Conservation (phyloP, 2,888 invertebrate genomes). For the Timema cristinae region DNA sequence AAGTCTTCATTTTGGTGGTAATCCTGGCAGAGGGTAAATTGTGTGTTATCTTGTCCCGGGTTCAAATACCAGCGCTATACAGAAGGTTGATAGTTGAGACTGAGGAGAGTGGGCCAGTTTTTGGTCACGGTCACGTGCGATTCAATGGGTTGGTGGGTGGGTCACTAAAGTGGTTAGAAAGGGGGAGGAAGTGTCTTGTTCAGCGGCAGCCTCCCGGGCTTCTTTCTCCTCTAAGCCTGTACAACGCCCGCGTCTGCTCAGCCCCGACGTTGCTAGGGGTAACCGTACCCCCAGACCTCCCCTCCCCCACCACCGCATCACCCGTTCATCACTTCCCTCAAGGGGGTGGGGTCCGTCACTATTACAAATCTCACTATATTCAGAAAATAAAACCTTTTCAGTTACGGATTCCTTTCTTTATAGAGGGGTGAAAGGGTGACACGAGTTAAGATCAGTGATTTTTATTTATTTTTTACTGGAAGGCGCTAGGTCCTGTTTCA, state of each 20-base stretch:
- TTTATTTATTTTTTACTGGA: too few species aligned
- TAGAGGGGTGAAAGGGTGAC: too few species aligned
- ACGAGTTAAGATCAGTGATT: too few species aligned
- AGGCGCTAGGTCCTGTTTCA: too few species aligned
- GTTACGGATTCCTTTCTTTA: too few species aligned
- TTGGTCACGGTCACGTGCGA: not conserved
- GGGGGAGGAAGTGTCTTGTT: conserved; percentile 6
- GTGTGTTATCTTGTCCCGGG: too few species aligned
- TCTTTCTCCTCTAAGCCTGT: not conserved
- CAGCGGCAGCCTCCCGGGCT: conserved; percentile 11
- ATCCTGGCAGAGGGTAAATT: conserved; percentile 30
- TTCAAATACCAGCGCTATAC: not conserved
- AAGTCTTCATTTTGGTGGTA: conserved; percentile 64
- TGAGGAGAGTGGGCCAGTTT: not conserved
- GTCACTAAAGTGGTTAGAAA: not conserved
- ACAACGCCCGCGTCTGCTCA: conserved; percentile 23
- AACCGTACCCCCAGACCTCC: conserved; percentile 17
- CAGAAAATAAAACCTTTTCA: too few species aligned
- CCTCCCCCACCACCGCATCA: conserved; percentile 1
- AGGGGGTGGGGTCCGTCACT: too few species aligned
- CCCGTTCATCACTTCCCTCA: too few species aligned
- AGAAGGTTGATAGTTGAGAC: not conserved
- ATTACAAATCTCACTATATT: too few species aligned
- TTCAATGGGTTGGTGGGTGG: not conserved
- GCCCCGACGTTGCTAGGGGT: conserved; percentile 26